phyloP scores from a whole-genome alignment of 2,888 invertebrate genomes.

The Chrysodeixis includens region DNA sequence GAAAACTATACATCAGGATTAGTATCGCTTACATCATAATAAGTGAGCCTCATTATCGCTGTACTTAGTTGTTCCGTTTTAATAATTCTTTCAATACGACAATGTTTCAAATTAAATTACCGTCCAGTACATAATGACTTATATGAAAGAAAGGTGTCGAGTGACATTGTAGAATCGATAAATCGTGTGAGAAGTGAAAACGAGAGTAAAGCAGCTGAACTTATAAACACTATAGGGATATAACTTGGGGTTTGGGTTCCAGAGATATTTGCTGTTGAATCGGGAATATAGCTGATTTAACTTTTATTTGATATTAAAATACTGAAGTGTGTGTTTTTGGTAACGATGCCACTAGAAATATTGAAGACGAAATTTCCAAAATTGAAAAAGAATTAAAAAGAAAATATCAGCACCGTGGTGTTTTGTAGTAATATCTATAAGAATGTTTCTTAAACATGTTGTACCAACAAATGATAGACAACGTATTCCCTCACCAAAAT shows the following conservation, averaged over 20 bases:
- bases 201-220: background rate
- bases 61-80: too few relatives aligned
- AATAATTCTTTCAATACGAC: too few relatives aligned
- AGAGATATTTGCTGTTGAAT: background rate
- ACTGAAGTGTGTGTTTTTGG: too few relatives aligned
- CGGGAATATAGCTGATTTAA: too few relatives aligned
- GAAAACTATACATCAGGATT: background rate
- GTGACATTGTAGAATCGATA: background rate
- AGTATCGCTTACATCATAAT: background rate
- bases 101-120: too few relatives aligned
- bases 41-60: background rate
- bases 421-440: background rate
- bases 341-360: too few relatives aligned
- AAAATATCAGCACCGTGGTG: background rate
- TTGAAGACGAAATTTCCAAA: background rate
- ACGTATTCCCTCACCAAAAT: slow-evolving; percentile 2
- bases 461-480: background rate
- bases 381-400: background rate
- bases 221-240: background rate
- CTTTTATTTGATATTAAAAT: too few relatives aligned
- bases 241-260: background rate
- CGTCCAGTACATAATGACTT: too few relatives aligned
- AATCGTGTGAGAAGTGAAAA: background rate
- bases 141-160: background rate
- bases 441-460: background rate